Evolutionary conservation across 2,113 vertebrate species (phyloP).

Genomic region (Pyxicephalus adspersus): DNA sequence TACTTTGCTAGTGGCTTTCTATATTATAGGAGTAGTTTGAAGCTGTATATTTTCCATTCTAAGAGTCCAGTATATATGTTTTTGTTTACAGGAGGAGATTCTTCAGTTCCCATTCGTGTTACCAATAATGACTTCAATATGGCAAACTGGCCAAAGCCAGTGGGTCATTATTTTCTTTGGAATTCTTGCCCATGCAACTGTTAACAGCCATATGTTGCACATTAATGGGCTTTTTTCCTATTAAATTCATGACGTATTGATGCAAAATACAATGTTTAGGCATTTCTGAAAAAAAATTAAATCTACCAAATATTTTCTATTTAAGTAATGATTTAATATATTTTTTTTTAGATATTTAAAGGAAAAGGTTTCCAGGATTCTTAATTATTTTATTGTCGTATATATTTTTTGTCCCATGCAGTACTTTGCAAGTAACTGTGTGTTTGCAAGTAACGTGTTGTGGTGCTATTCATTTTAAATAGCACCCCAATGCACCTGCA

Average conservation of each 20-base stretch:
- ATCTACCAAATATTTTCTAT: neutral
- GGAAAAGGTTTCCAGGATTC: too few species aligned
- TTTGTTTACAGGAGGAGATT: neutral
- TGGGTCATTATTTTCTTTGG: neutral
- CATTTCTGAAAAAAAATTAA: neutral
- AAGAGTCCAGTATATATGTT: neutral
- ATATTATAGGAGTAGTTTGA: too few species aligned
- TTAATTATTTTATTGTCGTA: too few species aligned
- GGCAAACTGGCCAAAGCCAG: neutral
- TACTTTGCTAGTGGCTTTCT: too few species aligned
- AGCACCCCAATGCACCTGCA: too few species aligned
- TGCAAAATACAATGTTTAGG: neutral
- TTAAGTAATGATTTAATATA: neutral
- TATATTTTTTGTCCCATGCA: too few species aligned
- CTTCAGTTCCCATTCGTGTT: neutral
- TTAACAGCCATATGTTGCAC: constrained; percentile 12
- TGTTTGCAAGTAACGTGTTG: too few species aligned
- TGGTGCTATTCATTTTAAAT: too few species aligned
- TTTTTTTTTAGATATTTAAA: neutral
- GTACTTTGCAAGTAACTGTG: too few species aligned
- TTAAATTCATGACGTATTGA: neutral
- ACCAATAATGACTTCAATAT: constrained; percentile 38
- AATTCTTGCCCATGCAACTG: constrained; percentile 9
- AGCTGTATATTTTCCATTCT: too few species aligned
- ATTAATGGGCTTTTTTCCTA: neutral